Evolutionary conservation across 2,888 invertebrate species (phyloP), one percentile per base, ranked within the genome.

Genomic region (Campopleginae sp.): DNA sequence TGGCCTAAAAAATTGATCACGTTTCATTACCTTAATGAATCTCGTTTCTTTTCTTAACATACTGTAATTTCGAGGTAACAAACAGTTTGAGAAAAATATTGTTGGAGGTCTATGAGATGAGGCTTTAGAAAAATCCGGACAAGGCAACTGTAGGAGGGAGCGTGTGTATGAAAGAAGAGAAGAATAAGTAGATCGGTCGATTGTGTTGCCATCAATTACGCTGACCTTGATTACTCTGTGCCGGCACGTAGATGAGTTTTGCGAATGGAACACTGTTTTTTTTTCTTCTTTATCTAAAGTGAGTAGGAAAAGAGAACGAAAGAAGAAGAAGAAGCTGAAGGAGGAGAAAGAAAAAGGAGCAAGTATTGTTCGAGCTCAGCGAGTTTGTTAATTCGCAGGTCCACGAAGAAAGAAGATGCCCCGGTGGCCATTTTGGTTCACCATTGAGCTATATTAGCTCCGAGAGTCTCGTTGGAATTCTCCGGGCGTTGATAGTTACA

Each of bases 161-260:
- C 51, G 31, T 31, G 27, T 33, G 31, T 51, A 68, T 31, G 68
- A 46, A 68, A 17, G 27, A 31, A 74, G 63, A 61, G 61, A 66
- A 27, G 48, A 44, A 70, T 27, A 46, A 80, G 63, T 71, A 80
- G 76, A 80, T 84, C 80, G 80, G 76, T 42, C 76, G 76, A 80
- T 84, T 76, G 38, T 33, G 33, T 42, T 80, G 66, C 78, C 82
- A 85, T 63, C 74, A 75, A 87, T 86, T 87, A 86, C 84, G 68
- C 70, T 85, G 82, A 72, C 80, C 87, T 85, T 86, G 86, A 87
- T 87, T 87, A 84, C 85, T 82, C 79, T 17, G 61, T 42, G 63
- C 48, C 2, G 7, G 58, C 19, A 19, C 38, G 71, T 71, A 65
- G 27, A 48, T 42, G 71, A 63, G 63, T 23, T 54, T 68, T 19